Evolutionary conservation across 2,113 vertebrate genomes (phyloP), one percentile per base, ranked within the genome.

Genomic region (Neotoma lepida): DNA sequence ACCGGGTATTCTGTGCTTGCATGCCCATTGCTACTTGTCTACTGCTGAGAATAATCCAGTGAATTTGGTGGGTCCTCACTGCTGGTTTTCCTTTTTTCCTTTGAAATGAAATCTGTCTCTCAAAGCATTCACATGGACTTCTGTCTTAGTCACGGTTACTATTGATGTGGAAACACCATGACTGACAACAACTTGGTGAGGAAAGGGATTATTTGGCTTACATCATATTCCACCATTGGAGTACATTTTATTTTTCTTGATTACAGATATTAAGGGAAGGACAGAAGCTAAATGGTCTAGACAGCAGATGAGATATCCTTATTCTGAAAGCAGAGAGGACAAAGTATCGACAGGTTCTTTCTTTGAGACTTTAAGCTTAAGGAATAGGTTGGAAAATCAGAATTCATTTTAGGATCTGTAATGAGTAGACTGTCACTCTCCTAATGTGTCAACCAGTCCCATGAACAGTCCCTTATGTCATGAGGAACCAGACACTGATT

Each of bases 351-450:
- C 28, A 6, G 6, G 61, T 81, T n/a, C 17, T 89, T 46, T 88
- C 89, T 94, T 78, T 92, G 74, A 82, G 33, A 56, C 13, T 64
- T 51, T 35, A 82, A 87, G 13, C 46, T 87, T 86, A 46, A 80
- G 41, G 14, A 93, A 71, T 28, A 39, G 22, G 66, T 20, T n/a
- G 33, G 5, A 28, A 76, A 88, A 35, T 51, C 35, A 82, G 20
- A 49, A 49, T 92, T 82, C 63, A 86, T 73, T 71, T 89, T 81
- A 70, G 35, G 77, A 61, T 74, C 33, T 89, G 78, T n/a, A 39
- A 18, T 30, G 46, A 41, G 33, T 17, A 73, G 56, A 39, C 49
- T 90, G 35, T 63, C 49, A 90, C 18, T 92, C 41, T 24, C 35
- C 54, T 46, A 78, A 84, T 33, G 51, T 90, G 68, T 49, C 74